Percentiles rank a stretch among this genome's conserved stretches.
phyloP scores from a whole-genome alignment of 2,797 vertebrate species.

The Adelosebastes latens region DNA sequence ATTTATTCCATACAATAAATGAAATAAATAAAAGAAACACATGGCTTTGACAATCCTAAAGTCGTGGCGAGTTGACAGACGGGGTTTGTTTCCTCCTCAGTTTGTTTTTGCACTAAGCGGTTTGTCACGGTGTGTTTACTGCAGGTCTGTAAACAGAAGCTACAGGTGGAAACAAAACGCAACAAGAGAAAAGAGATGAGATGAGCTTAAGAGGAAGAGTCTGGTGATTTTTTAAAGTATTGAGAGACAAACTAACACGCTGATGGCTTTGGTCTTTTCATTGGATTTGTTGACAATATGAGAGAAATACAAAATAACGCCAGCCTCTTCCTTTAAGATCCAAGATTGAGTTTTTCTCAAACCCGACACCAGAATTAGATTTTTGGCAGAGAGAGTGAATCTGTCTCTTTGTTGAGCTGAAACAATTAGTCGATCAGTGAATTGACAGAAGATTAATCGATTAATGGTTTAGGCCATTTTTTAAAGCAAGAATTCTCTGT shows the following conservation, averaged over 20 bases:
- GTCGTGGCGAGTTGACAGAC: slow-evolving; percentile 24
- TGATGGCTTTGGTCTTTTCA: background rate
- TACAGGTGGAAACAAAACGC: background rate
- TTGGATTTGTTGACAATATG: background rate
- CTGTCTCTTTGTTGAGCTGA: background rate
- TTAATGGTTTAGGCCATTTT: background rate
- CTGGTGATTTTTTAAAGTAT: background rate
- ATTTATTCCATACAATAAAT: slow-evolving; percentile 75
- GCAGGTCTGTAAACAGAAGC: slow-evolving; percentile 8
- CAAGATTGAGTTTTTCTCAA: background rate
- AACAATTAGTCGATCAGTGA: background rate
- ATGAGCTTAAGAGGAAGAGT: background rate
- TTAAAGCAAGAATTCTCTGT: background rate
- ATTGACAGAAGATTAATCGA: background rate
- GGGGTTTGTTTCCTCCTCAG: background rate
- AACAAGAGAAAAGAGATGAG: background rate
- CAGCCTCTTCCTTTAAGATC: background rate
- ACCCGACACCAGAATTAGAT: background rate
- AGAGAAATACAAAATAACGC: background rate
- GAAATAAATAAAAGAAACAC: slow-evolving; percentile 40
- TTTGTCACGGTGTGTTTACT: background rate
- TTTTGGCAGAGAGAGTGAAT: background rate
- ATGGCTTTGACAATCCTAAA: slow-evolving; percentile 53
- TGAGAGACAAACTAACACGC: background rate
- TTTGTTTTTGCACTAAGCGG: background rate